phyloP scores from a whole-genome alignment of 1,140 invertebrate species.

The Mamestra configurata region DNA sequence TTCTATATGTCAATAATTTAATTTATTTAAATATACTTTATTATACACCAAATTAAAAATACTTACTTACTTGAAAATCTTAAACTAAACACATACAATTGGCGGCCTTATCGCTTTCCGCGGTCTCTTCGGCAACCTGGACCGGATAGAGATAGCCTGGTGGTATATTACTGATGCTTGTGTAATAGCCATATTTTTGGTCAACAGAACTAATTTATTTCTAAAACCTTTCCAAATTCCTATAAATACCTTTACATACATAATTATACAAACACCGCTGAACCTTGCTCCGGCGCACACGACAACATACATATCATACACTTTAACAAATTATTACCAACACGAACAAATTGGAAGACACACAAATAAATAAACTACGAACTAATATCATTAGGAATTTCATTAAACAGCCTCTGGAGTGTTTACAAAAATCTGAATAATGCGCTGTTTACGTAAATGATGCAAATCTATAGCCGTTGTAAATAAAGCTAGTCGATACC shows the following conservation, averaged over 20 bases:
- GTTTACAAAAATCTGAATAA: conserved; percentile 1
- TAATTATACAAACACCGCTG: background rate
- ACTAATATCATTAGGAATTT: background rate
- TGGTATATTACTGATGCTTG: background rate
- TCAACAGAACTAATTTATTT: background rate
- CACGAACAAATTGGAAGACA: background rate
- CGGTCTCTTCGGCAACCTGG: too few relatives aligned
- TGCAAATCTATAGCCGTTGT: conserved; percentile 7
- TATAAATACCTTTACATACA: too few relatives aligned
- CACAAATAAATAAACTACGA: background rate
- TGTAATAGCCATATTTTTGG: background rate
- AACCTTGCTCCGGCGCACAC: background rate
- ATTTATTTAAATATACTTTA: too few relatives aligned
- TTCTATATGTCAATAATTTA: too few relatives aligned
- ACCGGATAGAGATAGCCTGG: too few relatives aligned
- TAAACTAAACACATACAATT: too few relatives aligned
- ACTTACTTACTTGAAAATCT: too few relatives aligned
- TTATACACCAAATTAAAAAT: too few relatives aligned
- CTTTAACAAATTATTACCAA: background rate
- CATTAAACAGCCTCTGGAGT: background rate
- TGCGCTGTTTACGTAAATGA: background rate
- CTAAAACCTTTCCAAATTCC: background rate
- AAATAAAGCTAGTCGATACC: background rate
- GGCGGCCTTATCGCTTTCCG: too few relatives aligned
- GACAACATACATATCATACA: too few relatives aligned